Evolutionary conservation across 2,113 vertebrate genomes (phyloP).

Genomic region (Tinamus guttatus): DNA sequence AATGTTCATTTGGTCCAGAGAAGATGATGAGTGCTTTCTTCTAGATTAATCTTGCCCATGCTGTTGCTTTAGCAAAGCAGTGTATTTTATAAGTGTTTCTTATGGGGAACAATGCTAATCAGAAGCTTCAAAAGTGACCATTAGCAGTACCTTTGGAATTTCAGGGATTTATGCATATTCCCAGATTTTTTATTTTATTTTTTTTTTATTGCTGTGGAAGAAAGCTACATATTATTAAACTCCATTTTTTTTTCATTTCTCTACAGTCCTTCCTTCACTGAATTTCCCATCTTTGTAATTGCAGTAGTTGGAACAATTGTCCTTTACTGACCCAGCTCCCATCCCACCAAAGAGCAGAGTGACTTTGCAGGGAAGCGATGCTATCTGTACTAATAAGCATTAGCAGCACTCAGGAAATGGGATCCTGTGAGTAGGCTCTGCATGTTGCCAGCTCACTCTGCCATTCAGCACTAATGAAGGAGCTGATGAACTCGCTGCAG

Average conservation of each 20-base stretch:
- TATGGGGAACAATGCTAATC: background rate
- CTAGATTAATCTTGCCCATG: background rate
- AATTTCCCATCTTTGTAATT: background rate
- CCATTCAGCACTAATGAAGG: background rate
- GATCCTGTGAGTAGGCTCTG: background rate
- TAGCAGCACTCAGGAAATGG: background rate
- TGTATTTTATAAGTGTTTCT: background rate
- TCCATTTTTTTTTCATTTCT: background rate
- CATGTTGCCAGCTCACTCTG: background rate
- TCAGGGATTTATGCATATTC: background rate
- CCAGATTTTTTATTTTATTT: background rate
- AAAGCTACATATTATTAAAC: background rate
- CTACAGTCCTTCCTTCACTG: background rate
- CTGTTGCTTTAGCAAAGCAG: background rate
- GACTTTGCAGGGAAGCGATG: background rate
- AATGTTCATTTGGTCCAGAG: background rate
- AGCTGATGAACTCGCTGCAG: conserved; percentile 29
- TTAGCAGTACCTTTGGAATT: background rate
- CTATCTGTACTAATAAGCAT: background rate
- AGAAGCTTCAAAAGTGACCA: background rate
- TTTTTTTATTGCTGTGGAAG: background rate
- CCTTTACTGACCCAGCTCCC: background rate
- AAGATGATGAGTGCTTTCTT: background rate
- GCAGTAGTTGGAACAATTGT: background rate
- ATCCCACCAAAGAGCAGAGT: fast-evolving